Conservation (phyloP, 2,797 vertebrate genomes). For the Adelosebastes latens region DNA sequence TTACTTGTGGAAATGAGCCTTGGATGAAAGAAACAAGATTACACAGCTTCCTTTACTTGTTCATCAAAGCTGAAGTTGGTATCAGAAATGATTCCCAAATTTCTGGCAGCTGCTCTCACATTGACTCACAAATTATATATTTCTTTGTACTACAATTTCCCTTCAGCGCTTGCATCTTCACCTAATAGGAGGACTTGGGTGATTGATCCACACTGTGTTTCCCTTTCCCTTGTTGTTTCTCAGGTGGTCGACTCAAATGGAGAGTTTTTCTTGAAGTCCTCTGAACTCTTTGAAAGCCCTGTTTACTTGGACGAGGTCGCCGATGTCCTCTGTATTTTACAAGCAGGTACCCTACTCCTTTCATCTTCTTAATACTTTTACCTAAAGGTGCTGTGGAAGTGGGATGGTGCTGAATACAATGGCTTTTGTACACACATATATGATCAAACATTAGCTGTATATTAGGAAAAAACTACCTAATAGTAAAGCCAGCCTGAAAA, state of each 20-base stretch:
- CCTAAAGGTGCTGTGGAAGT: neutral
- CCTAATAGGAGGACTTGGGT: neutral
- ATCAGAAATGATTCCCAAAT: constrained; percentile 7
- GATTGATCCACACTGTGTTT: neutral
- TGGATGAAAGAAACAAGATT: neutral
- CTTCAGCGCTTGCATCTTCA: neutral
- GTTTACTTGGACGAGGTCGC: constrained; percentile 98
- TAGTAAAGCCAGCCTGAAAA: neutral
- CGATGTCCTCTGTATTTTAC: constrained; percentile 98
- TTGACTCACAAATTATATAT: neutral
- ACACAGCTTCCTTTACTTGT: neutral
- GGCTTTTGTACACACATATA: neutral
- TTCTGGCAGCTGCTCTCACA: constrained; percentile 2
- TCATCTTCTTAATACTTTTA: neutral
- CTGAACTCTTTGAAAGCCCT: constrained; percentile 96
- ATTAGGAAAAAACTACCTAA: neutral
- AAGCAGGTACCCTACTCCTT: constrained; percentile 88
- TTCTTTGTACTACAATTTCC: neutral
- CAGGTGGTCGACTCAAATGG: constrained; percentile 94
- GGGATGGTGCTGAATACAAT: neutral
- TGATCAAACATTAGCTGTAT: neutral
- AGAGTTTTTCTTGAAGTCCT: constrained; percentile 97
- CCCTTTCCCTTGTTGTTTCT: constrained; percentile 22
- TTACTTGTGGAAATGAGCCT: neutral
- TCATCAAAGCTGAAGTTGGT: neutral